Evolutionary conservation across 2,888 invertebrate species (phyloP), one percentile per base, ranked within the genome.

Genomic region (Exephanes ischioxanthus): DNA sequence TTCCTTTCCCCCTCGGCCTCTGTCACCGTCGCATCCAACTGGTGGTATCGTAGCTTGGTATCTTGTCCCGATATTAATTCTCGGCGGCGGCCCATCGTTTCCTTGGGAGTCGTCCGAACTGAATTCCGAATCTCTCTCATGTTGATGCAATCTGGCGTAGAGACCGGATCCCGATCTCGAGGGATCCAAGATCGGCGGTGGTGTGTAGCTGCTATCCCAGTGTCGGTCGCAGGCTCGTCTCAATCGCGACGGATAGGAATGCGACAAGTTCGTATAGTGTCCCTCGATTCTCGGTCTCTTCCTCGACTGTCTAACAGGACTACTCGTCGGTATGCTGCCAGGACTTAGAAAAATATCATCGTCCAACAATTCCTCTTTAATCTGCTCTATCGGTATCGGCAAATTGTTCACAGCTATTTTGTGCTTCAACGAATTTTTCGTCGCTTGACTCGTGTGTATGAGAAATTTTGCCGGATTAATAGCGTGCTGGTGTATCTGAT

Each of bases 101-200:
- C 93, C 93, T 86, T 93, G 94, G 0, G 94, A 94, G 78, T 94
- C 94, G 51, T 94, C 93, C 3, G 93, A 93, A 33, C 91, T 93
- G 71, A 94, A 93, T 75, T 93, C 94, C 63, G 90, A 89, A 70
- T 94, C 92, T 73, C 94, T 92, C 63, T 94, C 93, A 79, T 92
- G 91, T 88, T 94, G 90, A 90, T 93, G 91, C 86, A 94, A 91
- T 87, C 94, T 90, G 0, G 94, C 94, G 92, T 97, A 98, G 3
- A 99, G 95, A 0, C 99, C 99, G 0, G 97, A 96, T 0, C 98
- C 98, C 87, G 97, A 96, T 87, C 99, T 95, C 84, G 98, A 97
- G 0, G 99, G 99, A 92, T 98, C 98, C 78, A 99, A 95, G 92
- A 99, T 97, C 0, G 99, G 99, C 41, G 98, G 97, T 16, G 99